Evolutionary conservation across 2,113 vertebrate species (phyloP), one percentile per base, ranked within the genome.

Genomic region (Spea bombifrons): DNA sequence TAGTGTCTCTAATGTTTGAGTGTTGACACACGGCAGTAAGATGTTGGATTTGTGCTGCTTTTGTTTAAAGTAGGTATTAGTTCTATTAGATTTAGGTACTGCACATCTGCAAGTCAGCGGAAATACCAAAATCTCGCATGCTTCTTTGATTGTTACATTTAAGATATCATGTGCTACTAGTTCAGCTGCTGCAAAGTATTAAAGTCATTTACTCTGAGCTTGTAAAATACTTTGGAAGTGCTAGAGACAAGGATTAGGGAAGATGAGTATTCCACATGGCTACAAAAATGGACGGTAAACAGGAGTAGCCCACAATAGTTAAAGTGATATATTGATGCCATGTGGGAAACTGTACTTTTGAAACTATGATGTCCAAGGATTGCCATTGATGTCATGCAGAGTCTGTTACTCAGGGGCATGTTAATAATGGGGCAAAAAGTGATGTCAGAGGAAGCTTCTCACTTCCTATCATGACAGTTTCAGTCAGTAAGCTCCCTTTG

Each of bases 61-160:
- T 71, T 83, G 86, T 91, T 89, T 88, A 90, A 91, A 94, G 87
- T 88, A 90, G 90, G 91, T 93, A 89, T 94, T 91, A 89, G 88
- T 82, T 87, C 85, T 92, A 90, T 92, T 91, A 91, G 90, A 91
- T 84, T 75, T 83, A 86, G 84, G 90, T 87, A 81, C 82, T 55
- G 89, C 92, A 96, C 95, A 97, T 96, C 94, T 96, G 96, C 90
- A 89, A 92, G 85, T 87, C 91, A 89, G 88, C 89, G 91, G 95
- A 98, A 98, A 97, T 97, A 94, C 95, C 94, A 89, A 91, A 92
- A 92, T 93, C 93, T 92, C 90, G 90, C 91, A 86, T 91, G 90
- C 85, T 90, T 91, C 94, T 98, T 96, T 98, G 96, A 98, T 96
- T 98, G 95, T 96, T 96, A 96, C 96, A 97, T 98, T 98, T 90